Evolutionary conservation across 1,140 invertebrate species (phyloP), one percentile per base, ranked within the genome.

Genomic region (Pachypsylla venusta): DNA sequence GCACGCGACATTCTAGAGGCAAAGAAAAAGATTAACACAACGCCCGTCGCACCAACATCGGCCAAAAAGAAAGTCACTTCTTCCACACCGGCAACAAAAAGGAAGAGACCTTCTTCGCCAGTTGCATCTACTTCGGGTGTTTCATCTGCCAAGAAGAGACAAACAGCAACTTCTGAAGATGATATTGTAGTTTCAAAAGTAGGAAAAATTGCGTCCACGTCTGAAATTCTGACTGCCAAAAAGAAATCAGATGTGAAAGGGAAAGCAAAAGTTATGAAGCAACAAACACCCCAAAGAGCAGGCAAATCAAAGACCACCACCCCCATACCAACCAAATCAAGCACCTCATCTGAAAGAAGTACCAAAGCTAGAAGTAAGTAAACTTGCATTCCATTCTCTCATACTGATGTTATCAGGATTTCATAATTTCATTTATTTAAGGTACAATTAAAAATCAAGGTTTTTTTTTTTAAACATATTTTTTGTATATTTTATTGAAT

Each of bases 321-420:
- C 25, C 24, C 53, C 16, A 24, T 12, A 5, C 27, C 4, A 3
- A 22, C 24, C 39, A 25, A 56, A 24, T 5, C 53, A 53, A 48
- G 58, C 13, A 54, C 27, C 24, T 39, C 60, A n/a, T 39, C 55
- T 13, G 64, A 64, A 42, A 56, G 61, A 53, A 59, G 62, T 42
- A 58, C 62, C 16, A 64, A 64, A 62, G 60, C 64, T 13, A 64
- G 64, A 61, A 64, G 64, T 64, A 57, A 64, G 60, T 62, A 60
- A 22, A 54, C 3, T 25, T 54, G 16, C 30, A 35, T 12, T n/a
- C n/a, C n/a, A n/a, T n/a, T n/a, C n/a, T n/a, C n/a, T n/a, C n/a
- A n/a, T n/a, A n/a, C n/a, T n/a, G n/a, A n/a, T n/a, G n/a, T n/a
- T n/a, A n/a, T n/a, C n/a, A n/a, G n/a, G n/a, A n/a, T n/a, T n/a